Evolutionary conservation across 2,113 vertebrate species (phyloP).

Genomic region (Scatophagus argus): DNA sequence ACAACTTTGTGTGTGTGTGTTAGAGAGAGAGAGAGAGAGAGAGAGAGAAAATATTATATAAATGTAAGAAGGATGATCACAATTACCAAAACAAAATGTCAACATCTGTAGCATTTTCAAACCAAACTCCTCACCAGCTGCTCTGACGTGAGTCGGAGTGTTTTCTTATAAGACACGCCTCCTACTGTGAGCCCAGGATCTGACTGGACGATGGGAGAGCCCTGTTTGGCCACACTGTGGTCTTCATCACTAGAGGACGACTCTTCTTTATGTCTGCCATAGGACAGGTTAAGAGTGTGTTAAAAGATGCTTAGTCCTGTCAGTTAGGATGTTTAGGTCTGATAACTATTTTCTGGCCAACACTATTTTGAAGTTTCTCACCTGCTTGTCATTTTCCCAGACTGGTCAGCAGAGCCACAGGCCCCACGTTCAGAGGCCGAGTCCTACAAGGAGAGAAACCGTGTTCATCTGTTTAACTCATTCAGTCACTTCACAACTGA

Average conservation of each 20-base stretch:
- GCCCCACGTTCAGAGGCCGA: slow-evolving; percentile 63
- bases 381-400: slow-evolving; percentile 74
- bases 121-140: slow-evolving; percentile 88
- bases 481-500: not conserved
- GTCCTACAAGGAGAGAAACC: slow-evolving; percentile 63
- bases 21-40: not conserved
- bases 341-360: not conserved
- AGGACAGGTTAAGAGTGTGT: not conserved
- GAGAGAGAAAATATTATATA: not conserved
- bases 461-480: not conserved
- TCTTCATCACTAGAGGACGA: slow-evolving; percentile 96
- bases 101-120: not conserved
- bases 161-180: slow-evolving; percentile 93
- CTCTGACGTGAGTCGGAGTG: slow-evolving; percentile 93
- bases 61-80: not conserved
- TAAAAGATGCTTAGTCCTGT: not conserved
- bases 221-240: slow-evolving; percentile 81
- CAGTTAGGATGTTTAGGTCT: too few species aligned
- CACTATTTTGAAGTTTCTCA: slow-evolving; percentile 24
- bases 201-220: slow-evolving; percentile 71
- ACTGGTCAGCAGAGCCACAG: slow-evolving; percentile 63
- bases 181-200: slow-evolving; percentile 73
- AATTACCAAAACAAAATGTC: not conserved
- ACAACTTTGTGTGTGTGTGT: slow-evolving; percentile 83
- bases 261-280: slow-evolving; percentile 90